phyloP scores from a whole-genome alignment of 1,140 invertebrate genomes.

The Hylyphantes graminicola region DNA sequence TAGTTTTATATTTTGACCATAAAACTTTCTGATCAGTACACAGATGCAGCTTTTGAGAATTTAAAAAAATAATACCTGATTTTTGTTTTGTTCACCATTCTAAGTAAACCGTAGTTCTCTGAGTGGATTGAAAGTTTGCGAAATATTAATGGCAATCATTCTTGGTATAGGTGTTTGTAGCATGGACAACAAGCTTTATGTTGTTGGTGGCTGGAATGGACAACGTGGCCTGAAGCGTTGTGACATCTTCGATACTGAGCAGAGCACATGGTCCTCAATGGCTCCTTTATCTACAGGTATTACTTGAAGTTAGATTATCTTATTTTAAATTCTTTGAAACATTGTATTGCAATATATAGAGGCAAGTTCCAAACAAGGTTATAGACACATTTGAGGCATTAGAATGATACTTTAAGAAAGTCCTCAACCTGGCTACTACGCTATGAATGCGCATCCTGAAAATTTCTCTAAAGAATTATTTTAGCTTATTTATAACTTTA shows the following conservation, averaged over 20 bases:
- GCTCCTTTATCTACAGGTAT: slow-evolving; percentile 76
- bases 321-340: not conserved
- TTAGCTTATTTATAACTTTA: no score
- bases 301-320: no score
- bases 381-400: no score
- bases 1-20: not conserved
- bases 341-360: no score
- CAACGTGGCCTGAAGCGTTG: slow-evolving; percentile 80
- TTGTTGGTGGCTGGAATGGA: slow-evolving; percentile 84
- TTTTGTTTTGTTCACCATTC: not conserved
- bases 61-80: not conserved
- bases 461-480: no score
- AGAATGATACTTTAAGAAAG: no score
- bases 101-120: not conserved
- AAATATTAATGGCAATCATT: slow-evolving; percentile 28
- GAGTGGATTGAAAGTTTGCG: not conserved
- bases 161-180: slow-evolving; percentile 76
- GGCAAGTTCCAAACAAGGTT: no score
- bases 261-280: slow-evolving; percentile 76
- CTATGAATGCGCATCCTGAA: no score
- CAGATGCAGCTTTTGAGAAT: no score
- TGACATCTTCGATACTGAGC: slow-evolving; percentile 77
- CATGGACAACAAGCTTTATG: slow-evolving; percentile 78
- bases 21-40: no score
- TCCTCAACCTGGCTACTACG: no score